phyloP scores from a whole-genome alignment of 2,797 vertebrate species.

The Pampus argenteus region DNA sequence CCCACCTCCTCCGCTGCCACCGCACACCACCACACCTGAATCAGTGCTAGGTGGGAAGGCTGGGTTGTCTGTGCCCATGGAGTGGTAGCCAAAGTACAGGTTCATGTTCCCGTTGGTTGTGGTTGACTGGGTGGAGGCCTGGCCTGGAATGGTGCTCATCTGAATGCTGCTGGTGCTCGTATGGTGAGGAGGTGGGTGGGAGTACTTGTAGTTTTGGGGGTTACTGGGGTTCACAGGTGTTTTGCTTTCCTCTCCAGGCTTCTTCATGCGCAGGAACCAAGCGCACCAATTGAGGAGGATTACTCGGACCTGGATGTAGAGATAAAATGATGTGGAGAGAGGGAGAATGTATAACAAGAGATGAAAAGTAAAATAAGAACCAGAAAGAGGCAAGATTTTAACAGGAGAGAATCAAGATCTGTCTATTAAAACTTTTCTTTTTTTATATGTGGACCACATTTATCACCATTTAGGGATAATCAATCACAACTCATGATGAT shows the following conservation, averaged over 20 bases:
- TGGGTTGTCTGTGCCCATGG: constrained; percentile 80
- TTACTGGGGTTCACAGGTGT: constrained; percentile 27
- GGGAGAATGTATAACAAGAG: not conserved
- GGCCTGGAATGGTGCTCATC: constrained; percentile 84
- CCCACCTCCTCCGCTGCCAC: constrained; percentile 52
- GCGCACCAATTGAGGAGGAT: constrained; percentile 93
- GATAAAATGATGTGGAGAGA: not conserved
- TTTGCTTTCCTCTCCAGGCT: constrained; percentile 86
- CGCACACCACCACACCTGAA: constrained; percentile 75
- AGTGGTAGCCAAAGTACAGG: constrained; percentile 87
- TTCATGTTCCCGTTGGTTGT: constrained; percentile 87
- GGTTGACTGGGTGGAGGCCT: constrained; percentile 80
- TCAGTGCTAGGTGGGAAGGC: constrained; percentile 85
- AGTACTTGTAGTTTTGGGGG: constrained; percentile 73
- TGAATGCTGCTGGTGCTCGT: constrained; percentile 86
- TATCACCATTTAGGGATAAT: not conserved
- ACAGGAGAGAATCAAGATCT: not conserved
- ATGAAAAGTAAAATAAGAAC: not conserved
- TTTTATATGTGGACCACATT: constrained; percentile 2
- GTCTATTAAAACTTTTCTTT: too few relatives aligned
- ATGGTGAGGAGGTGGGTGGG: constrained; percentile 80
- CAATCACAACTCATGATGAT: not conserved
- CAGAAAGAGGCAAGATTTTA: not conserved
- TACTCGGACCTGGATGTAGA: constrained; percentile 84
- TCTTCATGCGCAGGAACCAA: constrained; percentile 95